These are phyloP conservation scores for Conger conger DNA, from an alignment of 2,113 vertebrate species.

Conservation along the genomic window DNA sequence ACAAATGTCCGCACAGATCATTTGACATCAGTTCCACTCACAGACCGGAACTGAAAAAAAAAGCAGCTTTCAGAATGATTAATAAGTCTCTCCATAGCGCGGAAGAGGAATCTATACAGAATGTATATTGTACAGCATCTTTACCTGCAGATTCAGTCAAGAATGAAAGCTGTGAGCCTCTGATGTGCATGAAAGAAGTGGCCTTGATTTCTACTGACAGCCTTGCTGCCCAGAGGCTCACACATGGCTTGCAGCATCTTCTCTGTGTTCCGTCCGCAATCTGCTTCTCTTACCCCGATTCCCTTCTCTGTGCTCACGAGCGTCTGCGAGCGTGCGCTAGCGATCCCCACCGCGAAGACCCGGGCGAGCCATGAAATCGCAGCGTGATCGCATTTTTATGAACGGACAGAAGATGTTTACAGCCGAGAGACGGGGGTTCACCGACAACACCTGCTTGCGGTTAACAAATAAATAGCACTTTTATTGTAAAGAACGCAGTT, in stretches of 20 bases:
- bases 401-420: neutral
- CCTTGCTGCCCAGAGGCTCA: neutral
- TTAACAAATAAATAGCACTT: neutral
- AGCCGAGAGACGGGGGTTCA: neutral
- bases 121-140: neutral
- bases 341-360: neutral
- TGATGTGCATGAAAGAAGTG: neutral
- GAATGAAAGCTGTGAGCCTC: neutral
- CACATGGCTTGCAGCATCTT: neutral
- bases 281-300: neutral
- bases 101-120: neutral
- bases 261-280: neutral
- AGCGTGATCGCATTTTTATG: neutral
- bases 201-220: slow-evolving; percentile 2
- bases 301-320: neutral
- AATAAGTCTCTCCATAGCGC: too few relatives aligned
- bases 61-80: neutral
- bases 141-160: neutral
- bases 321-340: too few relatives aligned
- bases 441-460: neutral
- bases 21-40: neutral
- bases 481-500: neutral
- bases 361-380: neutral
- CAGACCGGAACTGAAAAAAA: neutral
- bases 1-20: too few relatives aligned